Conservation (phyloP, 2,888 invertebrate genomes). For the Lycaena phlaeas region DNA sequence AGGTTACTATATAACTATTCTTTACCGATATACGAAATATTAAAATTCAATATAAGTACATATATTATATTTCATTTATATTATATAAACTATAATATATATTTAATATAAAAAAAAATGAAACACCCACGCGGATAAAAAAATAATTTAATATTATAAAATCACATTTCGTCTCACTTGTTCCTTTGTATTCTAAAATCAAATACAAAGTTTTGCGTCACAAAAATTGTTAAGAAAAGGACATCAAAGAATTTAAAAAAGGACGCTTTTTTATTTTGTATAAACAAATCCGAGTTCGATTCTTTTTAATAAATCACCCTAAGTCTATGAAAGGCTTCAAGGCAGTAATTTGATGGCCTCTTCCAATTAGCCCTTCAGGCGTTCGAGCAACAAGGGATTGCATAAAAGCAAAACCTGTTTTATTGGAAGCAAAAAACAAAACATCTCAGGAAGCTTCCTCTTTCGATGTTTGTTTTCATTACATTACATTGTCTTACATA, state of each 20-base stretch:
- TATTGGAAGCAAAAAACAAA: slow-evolving; percentile 22
- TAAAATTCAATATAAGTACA: no score
- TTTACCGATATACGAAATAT: no score
- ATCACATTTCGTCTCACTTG: no score
- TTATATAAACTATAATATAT: no score
- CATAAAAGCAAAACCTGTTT: slow-evolving; percentile 30
- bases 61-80: no score
- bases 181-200: no score
- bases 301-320: slow-evolving; percentile 34
- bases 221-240: no score
- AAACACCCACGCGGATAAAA: no score
- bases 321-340: slow-evolving; percentile 32
- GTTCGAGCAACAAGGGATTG: slow-evolving; percentile 36
- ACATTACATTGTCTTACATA: not conserved
- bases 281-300: slow-evolving; percentile 22
- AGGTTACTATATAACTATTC: no score
- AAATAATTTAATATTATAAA: no score
- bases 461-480: not conserved
- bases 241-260: slow-evolving; percentile 13
- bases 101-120: no score
- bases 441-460: slow-evolving; percentile 1
- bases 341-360: slow-evolving; percentile 42
- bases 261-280: slow-evolving; percentile 19
- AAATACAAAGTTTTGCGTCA: no score
- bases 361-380: slow-evolving; percentile 39